These are phyloP conservation scores for Myathropa florea DNA, from an alignment of 2,888 invertebrate species.

Conservation along the genomic window DNA sequence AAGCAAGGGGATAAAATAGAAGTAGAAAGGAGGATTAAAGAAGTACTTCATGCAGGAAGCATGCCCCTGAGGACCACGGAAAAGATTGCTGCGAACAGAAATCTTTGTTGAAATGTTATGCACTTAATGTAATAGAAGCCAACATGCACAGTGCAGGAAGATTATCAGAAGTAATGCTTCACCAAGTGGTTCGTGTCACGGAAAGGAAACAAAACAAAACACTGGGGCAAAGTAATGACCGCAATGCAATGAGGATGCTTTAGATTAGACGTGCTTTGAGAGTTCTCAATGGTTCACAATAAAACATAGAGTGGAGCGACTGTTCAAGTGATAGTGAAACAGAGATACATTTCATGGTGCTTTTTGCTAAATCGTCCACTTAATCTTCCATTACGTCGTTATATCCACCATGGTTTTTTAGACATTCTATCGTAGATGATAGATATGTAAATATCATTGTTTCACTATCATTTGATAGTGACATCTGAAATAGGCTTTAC, in stretches of 20 bases:
- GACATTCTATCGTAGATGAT: too few species aligned
- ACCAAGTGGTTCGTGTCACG: not conserved
- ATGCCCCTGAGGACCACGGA: not conserved
- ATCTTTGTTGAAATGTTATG: not conserved
- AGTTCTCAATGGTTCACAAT: not conserved
- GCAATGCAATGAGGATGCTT: not conserved
- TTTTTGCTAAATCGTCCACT: too few species aligned
- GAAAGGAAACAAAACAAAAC: not conserved
- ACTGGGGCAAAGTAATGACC: not conserved
- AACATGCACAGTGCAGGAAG: not conserved
- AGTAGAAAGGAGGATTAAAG: not conserved
- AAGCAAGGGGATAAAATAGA: not conserved
- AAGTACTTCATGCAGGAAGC: not conserved
- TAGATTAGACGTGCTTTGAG: not conserved
- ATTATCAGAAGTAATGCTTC: not conserved
- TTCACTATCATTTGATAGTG: too few species aligned
- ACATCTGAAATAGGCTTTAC: too few species aligned
- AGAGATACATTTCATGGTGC: too few species aligned
- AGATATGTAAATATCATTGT: too few species aligned
- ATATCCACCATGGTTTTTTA: too few species aligned
- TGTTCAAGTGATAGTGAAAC: not conserved
- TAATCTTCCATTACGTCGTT: too few species aligned
- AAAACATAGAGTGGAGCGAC: not conserved
- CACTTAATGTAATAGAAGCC: not conserved
- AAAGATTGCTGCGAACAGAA: not conserved